phyloP scores from a whole-genome alignment of 53 echinoderm and acorn worm genomes.

The Actinopyga echinites region DNA sequence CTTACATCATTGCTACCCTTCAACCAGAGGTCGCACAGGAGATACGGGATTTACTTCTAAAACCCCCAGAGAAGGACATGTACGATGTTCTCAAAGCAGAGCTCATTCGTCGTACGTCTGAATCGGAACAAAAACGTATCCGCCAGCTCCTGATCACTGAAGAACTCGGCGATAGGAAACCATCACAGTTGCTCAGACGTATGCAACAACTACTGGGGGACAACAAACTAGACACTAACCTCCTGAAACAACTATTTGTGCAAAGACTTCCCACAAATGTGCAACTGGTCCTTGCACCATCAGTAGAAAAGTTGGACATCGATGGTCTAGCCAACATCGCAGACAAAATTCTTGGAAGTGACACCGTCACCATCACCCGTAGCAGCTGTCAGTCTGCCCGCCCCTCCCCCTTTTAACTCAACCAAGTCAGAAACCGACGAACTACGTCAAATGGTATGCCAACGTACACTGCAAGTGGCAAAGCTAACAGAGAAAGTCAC shows the following conservation, averaged over 20 bases:
- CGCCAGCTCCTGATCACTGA: constrained; percentile 17
- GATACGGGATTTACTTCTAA: constrained; percentile 14
- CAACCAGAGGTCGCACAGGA: constrained; percentile 41
- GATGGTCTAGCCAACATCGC: constrained; percentile 23
- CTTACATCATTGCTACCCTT: constrained; percentile 17
- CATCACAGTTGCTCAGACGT: not conserved
- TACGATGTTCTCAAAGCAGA: constrained; percentile 17
- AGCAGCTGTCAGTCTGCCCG: not conserved
- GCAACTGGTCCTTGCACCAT: constrained; percentile 26
- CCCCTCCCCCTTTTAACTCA: not conserved
- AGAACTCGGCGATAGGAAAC: constrained; percentile 41
- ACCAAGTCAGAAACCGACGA: too few species aligned
- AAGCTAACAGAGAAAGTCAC: too few species aligned
- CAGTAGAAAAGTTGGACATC: not conserved
- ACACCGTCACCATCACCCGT: not conserved
- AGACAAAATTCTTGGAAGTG: constrained; percentile 38
- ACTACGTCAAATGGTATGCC: too few species aligned
- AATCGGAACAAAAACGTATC: constrained; percentile 20
- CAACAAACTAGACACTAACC: not conserved
- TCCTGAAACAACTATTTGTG: constrained; percentile 27
- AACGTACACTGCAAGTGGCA: too few species aligned
- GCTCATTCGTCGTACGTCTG: not conserved
- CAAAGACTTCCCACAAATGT: constrained; percentile 38
- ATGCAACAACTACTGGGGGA: constrained; percentile 42
- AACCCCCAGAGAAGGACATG: not conserved